Conservation (phyloP, 1,140 invertebrate species). For the Coptotermes formosanus region DNA sequence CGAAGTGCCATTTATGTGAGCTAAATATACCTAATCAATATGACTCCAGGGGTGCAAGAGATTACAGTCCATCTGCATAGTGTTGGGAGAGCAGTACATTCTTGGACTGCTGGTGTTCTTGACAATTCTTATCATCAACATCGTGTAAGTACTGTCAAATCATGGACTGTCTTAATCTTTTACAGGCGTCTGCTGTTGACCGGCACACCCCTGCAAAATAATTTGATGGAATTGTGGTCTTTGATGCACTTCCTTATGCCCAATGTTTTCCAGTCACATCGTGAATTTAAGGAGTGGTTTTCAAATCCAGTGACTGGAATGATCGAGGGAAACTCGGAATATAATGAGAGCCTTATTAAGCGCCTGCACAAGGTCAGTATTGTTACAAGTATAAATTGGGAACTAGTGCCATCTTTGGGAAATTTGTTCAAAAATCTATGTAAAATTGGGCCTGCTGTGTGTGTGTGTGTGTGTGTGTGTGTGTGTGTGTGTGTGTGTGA, state of each 20-base stretch:
- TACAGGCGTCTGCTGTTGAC: constrained; percentile 87
- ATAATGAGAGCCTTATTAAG: constrained; percentile 91
- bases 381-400: too few relatives aligned
- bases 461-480: not conserved
- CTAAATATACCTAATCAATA: too few relatives aligned
- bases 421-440: not conserved
- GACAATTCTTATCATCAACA: too few relatives aligned
- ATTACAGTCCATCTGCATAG: too few relatives aligned
- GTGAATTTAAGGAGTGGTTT: constrained; percentile 99
- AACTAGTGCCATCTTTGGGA: too few relatives aligned
- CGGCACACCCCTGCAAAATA: constrained; percentile 98
- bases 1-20: too few relatives aligned
- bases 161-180: constrained; percentile 36
- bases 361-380: constrained; percentile 86
- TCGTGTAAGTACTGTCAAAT: not conserved
- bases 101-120: too few relatives aligned
- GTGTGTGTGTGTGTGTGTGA: too few relatives aligned
- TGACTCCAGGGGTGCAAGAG: too few relatives aligned
- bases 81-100: too few relatives aligned
- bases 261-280: constrained; percentile 96
- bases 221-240: constrained; percentile 99
- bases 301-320: constrained; percentile 97
- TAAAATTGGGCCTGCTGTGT: not conserved
- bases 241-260: constrained; percentile 99
- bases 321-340: constrained; percentile 95